Evolutionary conservation across 2,888 invertebrate genomes (phyloP), one percentile per base, ranked within the genome.

Genomic region (Autographa pulchrina): DNA sequence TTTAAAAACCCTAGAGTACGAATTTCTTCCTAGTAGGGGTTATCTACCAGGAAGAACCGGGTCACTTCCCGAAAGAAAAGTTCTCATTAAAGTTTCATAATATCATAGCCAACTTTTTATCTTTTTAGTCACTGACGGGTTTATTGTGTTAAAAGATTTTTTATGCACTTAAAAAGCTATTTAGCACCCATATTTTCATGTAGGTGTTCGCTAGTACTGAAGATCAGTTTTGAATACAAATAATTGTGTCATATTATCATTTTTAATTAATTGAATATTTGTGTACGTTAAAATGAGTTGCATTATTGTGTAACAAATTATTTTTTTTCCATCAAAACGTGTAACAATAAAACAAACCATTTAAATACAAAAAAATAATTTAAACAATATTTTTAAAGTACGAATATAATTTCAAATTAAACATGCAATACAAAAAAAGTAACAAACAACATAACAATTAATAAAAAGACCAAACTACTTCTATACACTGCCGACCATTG

Each of bases 401-500:
- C 16, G 14, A 14, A 11, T 16, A 48, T 6, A 48, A n/a, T 48
- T 48, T n/a, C n/a, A 8, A n/a, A 48, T 48, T n/a, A n/a, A 74
- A 38, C 6, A 52, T 18, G 3, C 13, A 64, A 62, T 59, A 59
- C 31, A n/a, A 61, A 63, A 78, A 25, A 65, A 56, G 35, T 63
- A 65, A 38, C 68, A 65, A 41, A 59, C 38, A 62, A 58, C 11
- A 60, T 60, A 48, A 18, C 73, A 63, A 72, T 73, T 75, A 72
- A 75, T 78, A 74, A 75, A 77, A 73, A 68, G 52, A 48, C 35
- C 2, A 68, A 71, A 81, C 64, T 76, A 79, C 63, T 82, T 73
- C 65, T 72, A 72, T 76, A 81, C 78, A 76, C 75, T 80, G 77
- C 74, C 61, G 63, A 73, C 86, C 73, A 88, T 89, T 89, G 88